These are phyloP conservation scores for Andinoacara biseriatus DNA, from an alignment of 2,113 vertebrate genomes.

Conservation along the genomic window DNA sequence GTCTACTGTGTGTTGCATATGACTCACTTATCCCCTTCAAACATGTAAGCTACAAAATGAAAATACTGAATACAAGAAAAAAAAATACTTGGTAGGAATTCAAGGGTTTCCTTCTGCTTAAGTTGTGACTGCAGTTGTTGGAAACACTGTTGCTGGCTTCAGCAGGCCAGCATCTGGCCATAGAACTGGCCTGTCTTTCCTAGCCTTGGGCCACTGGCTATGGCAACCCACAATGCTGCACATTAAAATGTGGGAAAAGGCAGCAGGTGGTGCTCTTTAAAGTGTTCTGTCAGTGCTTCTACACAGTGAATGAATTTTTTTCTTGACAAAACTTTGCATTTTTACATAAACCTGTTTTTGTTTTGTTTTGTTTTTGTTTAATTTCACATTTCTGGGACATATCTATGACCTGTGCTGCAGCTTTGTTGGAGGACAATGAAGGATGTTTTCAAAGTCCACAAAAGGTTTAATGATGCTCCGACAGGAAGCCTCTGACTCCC, in stretches of 20 bases:
- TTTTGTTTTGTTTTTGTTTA: background rate
- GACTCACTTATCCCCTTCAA: background rate
- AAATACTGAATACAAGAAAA: background rate
- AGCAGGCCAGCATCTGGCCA: background rate
- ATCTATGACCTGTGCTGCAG: background rate
- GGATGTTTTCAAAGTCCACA: slow-evolving; percentile 16
- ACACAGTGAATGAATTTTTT: too few relatives aligned
- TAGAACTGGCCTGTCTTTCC: background rate
- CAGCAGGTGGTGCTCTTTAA: background rate
- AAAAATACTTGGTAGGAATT: background rate
- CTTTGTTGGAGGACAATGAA: slow-evolving; percentile 3
- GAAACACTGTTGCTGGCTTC: background rate
- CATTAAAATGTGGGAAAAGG: background rate
- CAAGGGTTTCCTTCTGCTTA: background rate
- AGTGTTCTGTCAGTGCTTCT: background rate
- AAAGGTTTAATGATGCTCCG: slow-evolving; percentile 22
- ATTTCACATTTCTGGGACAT: background rate
- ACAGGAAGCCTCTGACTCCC: slow-evolving; percentile 20
- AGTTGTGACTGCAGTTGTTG: background rate
- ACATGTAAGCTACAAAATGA: background rate
- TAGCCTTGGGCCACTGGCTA: background rate
- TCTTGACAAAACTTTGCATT: too few relatives aligned
- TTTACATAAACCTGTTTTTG: background rate
- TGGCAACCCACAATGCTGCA: background rate
- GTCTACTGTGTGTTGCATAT: background rate